Evolutionary conservation across 2,888 invertebrate species (phyloP).

Genomic region (Lycocerus yunnanus): DNA sequence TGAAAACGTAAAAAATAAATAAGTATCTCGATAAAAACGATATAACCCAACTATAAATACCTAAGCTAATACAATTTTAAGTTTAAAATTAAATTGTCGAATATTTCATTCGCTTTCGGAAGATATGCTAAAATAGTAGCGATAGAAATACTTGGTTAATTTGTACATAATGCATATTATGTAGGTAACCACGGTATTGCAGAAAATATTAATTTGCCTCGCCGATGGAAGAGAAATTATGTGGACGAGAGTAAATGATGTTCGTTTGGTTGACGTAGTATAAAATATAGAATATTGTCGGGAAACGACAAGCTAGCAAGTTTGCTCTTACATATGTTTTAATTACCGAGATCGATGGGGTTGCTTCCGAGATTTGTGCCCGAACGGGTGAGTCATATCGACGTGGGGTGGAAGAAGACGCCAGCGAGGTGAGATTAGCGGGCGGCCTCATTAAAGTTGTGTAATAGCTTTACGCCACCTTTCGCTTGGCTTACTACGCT

Average conservation of each 20-base stretch:
- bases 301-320: slow-evolving; percentile 30
- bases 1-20: slow-evolving; percentile 28
- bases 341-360: slow-evolving; percentile 55
- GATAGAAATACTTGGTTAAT: too few species aligned
- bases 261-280: background rate
- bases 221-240: background rate
- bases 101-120: background rate
- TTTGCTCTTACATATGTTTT: slow-evolving; percentile 54
- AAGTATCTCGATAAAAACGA: slow-evolving; percentile 24
- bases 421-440: slow-evolving; percentile 49
- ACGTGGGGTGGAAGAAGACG: slow-evolving; percentile 35
- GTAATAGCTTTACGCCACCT: slow-evolving; percentile 54
- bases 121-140: background rate
- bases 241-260: slow-evolving; percentile 1
- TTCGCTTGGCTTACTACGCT: slow-evolving; percentile 47
- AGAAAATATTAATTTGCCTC: background rate
- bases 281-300: slow-evolving; percentile 28
- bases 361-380: slow-evolving; percentile 51
- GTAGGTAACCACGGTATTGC: background rate
- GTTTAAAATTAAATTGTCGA: slow-evolving; percentile 3
- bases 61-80: slow-evolving; percentile 3
- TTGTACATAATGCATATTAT: too few species aligned
- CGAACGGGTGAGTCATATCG: slow-evolving; percentile 35
- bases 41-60: slow-evolving; percentile 7
- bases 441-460: slow-evolving; percentile 55